A percentile compares a stretch with the other conserved stretches of the same genome.
These are phyloP conservation scores for Pogonomyrmex californicus DNA, from an alignment of 1,140 invertebrate species.

Conservation along the genomic window DNA sequence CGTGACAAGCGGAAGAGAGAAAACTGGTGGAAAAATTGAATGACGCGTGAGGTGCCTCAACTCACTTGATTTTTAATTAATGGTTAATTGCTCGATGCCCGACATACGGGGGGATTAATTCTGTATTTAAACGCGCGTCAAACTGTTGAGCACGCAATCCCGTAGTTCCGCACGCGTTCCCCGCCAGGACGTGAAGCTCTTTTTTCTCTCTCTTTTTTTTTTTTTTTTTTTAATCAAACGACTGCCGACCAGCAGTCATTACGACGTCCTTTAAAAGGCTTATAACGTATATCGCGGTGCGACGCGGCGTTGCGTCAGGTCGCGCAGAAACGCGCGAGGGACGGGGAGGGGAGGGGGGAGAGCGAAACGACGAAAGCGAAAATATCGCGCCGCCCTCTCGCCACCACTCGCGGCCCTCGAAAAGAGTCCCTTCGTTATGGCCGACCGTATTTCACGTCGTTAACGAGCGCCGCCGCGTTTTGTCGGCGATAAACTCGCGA, in stretches of 20 bases:
- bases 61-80: background rate
- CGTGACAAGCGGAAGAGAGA: background rate
- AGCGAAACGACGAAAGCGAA: slow-evolving; percentile 61
- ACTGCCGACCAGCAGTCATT: slow-evolving; percentile 79
- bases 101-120: background rate
- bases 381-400: slow-evolving; percentile 64
- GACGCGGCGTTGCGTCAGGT: slow-evolving; percentile 15
- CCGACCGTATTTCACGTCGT: slow-evolving; percentile 83
- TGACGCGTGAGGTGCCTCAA: background rate
- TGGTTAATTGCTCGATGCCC: slow-evolving; percentile 29
- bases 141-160: slow-evolving; percentile 36
- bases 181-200: slow-evolving; percentile 55
- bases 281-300: slow-evolving; percentile 75
- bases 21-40: background rate
- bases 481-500: slow-evolving; percentile 83
- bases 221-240: slow-evolving; percentile 85
- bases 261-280: slow-evolving; percentile 82
- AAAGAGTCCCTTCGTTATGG: slow-evolving; percentile 81
- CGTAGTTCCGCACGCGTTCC: background rate
- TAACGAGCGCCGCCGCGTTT: slow-evolving; percentile 83
- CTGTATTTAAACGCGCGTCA: slow-evolving; percentile 28
- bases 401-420: slow-evolving; percentile 30
- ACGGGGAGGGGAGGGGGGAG: slow-evolving; percentile 21
- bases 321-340: slow-evolving; percentile 45
- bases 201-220: too few relatives aligned